These are phyloP conservation scores for Periophthalmus modestus DNA, from an alignment of 2,113 vertebrate species.

Conservation along the genomic window DNA sequence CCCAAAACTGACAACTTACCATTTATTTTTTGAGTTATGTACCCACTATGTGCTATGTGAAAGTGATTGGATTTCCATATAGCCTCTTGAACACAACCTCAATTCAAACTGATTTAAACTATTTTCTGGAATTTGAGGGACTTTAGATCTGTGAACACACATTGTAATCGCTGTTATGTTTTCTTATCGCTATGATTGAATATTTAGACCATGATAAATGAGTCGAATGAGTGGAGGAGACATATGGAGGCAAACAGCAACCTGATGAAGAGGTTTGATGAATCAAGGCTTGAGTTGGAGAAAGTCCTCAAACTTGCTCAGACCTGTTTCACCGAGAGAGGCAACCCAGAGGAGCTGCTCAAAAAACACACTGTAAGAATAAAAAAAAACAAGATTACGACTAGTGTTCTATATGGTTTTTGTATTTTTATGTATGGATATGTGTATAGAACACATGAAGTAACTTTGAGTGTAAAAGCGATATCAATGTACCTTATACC, in stretches of 20 bases:
- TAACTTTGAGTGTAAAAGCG: neutral
- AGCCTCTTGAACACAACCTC: neutral
- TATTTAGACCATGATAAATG: slow-evolving; percentile 85
- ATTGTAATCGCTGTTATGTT: neutral
- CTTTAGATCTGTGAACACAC: too few relatives aligned
- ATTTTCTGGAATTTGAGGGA: neutral
- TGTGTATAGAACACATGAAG: neutral
- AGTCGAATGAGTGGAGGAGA: slow-evolving; percentile 92
- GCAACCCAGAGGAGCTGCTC: slow-evolving; percentile 90
- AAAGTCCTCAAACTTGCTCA: slow-evolving; percentile 88
- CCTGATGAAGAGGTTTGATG: slow-evolving; percentile 95
- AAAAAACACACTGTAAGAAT: slow-evolving; percentile 88
- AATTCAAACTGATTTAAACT: too few relatives aligned
- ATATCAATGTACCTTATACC: too few relatives aligned
- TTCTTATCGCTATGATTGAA: neutral
- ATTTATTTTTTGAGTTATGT: too few relatives aligned
- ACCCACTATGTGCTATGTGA: too few relatives aligned
- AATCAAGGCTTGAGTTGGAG: slow-evolving; percentile 92
- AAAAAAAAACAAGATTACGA: neutral
- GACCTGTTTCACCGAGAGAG: slow-evolving; percentile 86
- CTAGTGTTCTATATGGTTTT: neutral
- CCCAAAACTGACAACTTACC: neutral
- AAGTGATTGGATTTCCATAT: neutral
- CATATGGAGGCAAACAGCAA: slow-evolving; percentile 91
- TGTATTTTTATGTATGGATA: neutral